Conservation (phyloP, 2,113 vertebrate genomes). For the Coregonus clupeaformis region DNA sequence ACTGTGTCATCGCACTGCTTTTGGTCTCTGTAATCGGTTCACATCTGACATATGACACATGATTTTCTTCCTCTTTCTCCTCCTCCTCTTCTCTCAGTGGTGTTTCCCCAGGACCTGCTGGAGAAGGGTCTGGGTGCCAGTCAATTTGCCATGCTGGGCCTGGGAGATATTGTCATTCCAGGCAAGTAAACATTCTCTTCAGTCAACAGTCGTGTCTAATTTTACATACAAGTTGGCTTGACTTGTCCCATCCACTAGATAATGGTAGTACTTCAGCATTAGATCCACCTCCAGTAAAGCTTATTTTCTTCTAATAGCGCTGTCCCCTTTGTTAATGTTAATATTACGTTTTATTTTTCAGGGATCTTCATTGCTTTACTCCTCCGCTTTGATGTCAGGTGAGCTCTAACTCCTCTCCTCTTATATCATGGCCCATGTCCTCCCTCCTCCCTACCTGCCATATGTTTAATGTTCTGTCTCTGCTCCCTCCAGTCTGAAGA, state of each 20-base stretch:
- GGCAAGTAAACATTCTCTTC: constrained; percentile 58
- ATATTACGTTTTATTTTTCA: constrained; percentile 32
- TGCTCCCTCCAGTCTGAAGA: constrained; percentile 82
- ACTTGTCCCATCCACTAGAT: background rate
- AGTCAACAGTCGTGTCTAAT: background rate
- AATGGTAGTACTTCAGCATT: background rate
- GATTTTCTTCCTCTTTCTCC: background rate
- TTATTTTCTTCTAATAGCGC: too few species aligned
- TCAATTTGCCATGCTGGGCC: constrained; percentile 97
- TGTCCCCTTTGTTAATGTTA: background rate
- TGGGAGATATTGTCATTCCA: constrained; percentile 96
- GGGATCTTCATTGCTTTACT: constrained; percentile 98
- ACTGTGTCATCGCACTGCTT: too few species aligned
- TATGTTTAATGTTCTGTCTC: background rate
- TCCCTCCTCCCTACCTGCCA: background rate
- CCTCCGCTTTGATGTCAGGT: constrained; percentile 97
- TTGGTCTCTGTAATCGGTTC: background rate
- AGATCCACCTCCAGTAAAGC: too few species aligned
- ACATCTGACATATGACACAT: background rate
- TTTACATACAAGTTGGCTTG: background rate
- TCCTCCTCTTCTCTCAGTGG: constrained; percentile 73
- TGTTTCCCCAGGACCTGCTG: constrained; percentile 95
- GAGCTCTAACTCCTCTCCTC: constrained; percentile 22
- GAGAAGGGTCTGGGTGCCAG: constrained; percentile 89
- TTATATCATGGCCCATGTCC: background rate